A percentile compares a stretch with the other conserved stretches of the same genome.
These are phyloP conservation scores for Belonocnema kinseyi DNA, from an alignment of 1,140 invertebrate genomes.

Conservation along the genomic window DNA sequence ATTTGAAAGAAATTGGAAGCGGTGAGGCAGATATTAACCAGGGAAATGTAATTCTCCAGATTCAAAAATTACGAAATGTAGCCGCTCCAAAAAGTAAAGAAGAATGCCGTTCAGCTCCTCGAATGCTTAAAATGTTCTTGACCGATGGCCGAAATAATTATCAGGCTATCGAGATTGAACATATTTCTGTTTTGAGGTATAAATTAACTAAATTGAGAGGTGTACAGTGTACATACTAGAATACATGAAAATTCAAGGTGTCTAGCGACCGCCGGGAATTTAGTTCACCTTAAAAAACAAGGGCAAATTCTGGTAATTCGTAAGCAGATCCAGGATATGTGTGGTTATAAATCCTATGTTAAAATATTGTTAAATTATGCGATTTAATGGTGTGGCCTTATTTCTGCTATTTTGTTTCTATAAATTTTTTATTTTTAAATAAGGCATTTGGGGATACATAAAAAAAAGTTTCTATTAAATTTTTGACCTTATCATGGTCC, in stretches of 20 bases:
- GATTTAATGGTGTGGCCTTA: too few species aligned
- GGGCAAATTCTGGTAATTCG: too few species aligned
- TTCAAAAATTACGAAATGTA: constrained; percentile 91
- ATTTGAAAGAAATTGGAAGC: constrained; percentile 86
- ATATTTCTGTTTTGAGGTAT: constrained; percentile 81
- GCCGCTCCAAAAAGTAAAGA: constrained; percentile 93
- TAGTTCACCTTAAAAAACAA: too few species aligned
- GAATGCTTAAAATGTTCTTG: constrained; percentile 88
- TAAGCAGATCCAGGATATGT: too few species aligned
- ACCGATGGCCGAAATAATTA: constrained; percentile 89
- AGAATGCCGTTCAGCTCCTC: constrained; percentile 86
- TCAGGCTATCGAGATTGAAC: constrained; percentile 85
- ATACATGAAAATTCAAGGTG: neutral
- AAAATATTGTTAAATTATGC: too few species aligned
- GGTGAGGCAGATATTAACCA: constrained; percentile 79
- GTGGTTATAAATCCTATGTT: too few species aligned
- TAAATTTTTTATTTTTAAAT: too few species aligned
- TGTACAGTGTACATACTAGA: neutral
- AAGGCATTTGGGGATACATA: too few species aligned
- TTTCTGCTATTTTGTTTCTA: too few species aligned
- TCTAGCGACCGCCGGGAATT: too few species aligned
- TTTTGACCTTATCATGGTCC: too few species aligned
- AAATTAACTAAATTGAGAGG: constrained; percentile 1
- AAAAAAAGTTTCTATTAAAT: too few species aligned
- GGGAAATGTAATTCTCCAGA: constrained; percentile 88